Evolutionary conservation across 2,113 vertebrate species (phyloP).

Genomic region (Motacilla alba): DNA sequence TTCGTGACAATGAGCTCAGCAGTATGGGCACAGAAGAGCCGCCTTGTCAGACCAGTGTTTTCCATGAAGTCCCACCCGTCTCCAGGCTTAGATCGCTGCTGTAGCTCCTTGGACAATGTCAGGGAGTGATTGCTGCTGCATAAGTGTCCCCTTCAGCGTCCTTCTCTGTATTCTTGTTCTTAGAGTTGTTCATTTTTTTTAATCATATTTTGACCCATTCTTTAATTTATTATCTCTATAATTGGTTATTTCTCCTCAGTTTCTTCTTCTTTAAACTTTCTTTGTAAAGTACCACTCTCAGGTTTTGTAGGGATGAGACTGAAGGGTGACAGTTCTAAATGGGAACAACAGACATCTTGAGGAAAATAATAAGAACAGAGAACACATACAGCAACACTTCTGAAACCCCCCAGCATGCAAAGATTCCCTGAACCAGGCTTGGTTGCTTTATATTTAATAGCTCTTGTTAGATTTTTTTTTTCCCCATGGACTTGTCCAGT

Average conservation of each 20-base stretch:
- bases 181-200: fast-evolving
- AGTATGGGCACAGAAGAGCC: neutral
- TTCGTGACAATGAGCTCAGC: neutral
- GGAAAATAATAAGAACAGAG: neutral
- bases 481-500: neutral
- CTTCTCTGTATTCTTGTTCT: neutral
- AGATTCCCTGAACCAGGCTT: neutral
- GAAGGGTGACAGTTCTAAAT: neutral
- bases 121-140: neutral
- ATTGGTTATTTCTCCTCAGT: neutral
- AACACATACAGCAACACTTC: neutral
- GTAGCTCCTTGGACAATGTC: neutral
- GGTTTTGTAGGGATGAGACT: neutral
- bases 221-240: neutral
- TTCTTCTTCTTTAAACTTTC: neutral
- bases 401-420: neutral
- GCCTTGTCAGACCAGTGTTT: neutral
- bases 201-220: neutral
- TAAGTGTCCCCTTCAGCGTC: neutral
- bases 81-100: neutral
- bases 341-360: neutral
- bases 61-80: neutral
- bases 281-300: neutral
- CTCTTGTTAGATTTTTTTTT: neutral
- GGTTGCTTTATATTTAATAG: neutral